Conservation (phyloP, 2,797 vertebrate genomes). For the Sebastes baramenuke region DNA sequence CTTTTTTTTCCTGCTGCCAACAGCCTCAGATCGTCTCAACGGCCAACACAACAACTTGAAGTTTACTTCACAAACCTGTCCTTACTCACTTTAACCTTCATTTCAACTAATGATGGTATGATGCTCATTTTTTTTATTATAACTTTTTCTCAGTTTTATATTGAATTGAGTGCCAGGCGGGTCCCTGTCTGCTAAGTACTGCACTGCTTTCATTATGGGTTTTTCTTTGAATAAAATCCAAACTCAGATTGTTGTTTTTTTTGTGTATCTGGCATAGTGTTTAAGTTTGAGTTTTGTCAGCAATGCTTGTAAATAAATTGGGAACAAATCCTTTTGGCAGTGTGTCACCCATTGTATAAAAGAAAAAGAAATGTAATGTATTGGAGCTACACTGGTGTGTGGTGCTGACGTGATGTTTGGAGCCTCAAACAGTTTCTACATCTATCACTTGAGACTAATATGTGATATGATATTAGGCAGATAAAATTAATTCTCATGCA, state of each 20-base stretch:
- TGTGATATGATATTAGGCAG: not conserved
- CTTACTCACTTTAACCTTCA: not conserved
- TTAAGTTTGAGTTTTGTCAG: not conserved
- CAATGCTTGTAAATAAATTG: not conserved
- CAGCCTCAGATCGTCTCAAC: too few species aligned
- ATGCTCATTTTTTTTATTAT: not conserved
- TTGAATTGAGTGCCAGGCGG: not conserved
- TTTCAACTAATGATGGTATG: constrained; percentile 3
- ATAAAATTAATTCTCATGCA: not conserved
- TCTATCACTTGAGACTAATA: not conserved
- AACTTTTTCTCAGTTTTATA: not conserved
- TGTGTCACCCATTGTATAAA: not conserved
- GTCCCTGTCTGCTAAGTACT: not conserved
- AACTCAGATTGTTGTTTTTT: not conserved
- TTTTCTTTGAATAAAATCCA: constrained; percentile 35
- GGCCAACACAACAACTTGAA: constrained; percentile 35
- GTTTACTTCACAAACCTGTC: not conserved
- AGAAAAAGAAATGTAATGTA: not conserved
- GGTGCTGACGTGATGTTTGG: not conserved
- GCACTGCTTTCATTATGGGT: not conserved
- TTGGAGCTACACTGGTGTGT: not conserved
- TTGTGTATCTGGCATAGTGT: not conserved
- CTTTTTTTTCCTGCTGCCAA: too few species aligned
- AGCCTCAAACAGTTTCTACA: not conserved
- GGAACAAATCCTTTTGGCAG: not conserved